Percentiles rank a stretch among this genome's conserved stretches.
phyloP scores from a whole-genome alignment of 2,113 vertebrate genomes.

The Falco punctatus region DNA sequence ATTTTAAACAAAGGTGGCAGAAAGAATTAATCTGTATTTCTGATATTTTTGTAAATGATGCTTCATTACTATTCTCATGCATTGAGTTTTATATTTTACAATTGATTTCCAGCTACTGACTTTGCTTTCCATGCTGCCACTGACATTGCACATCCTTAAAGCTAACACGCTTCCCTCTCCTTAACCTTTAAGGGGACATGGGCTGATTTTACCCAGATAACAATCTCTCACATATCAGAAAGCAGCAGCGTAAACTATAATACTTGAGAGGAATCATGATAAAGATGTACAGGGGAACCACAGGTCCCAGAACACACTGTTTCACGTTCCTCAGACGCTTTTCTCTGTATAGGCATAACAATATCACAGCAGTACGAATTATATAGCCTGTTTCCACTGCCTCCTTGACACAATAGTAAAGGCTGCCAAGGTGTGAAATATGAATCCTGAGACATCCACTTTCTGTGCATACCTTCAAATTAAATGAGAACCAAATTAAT shows the following conservation, averaged over 20 bases:
- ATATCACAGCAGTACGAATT: neutral
- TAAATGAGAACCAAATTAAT: neutral
- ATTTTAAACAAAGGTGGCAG: neutral
- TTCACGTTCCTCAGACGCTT: neutral
- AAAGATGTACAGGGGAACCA: neutral
- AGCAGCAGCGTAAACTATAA: neutral
- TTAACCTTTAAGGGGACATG: neutral
- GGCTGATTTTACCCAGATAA: neutral
- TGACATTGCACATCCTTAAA: neutral
- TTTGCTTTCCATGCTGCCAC: neutral
- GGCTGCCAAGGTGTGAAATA: neutral
- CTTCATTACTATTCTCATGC: neutral
- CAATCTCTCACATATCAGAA: neutral
- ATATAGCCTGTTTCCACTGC: neutral
- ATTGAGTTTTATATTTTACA: neutral
- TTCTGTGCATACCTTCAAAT: neutral
- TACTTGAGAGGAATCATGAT: neutral
- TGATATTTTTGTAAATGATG: neutral
- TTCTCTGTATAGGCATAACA: neutral
- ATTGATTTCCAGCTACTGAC: neutral
- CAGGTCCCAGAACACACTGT: neutral
- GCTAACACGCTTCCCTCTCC: neutral
- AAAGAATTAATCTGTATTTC: neutral
- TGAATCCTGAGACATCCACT: accelerated
- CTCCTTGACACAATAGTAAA: neutral